These are phyloP conservation scores for Digitonthophagus gazella DNA, from an alignment of 2,888 invertebrate species.

Conservation along the genomic window DNA sequence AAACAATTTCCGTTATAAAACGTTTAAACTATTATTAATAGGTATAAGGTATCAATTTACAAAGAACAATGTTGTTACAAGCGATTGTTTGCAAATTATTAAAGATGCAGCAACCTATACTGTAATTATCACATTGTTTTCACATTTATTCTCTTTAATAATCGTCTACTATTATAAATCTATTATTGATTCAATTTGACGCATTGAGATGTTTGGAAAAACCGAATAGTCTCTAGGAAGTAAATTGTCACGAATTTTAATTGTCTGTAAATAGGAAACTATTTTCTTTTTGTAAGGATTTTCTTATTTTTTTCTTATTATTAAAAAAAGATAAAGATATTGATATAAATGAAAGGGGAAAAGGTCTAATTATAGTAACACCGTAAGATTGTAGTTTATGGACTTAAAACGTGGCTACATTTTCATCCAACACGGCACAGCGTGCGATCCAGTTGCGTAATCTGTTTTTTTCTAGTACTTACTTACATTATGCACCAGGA, in stretches of 20 bases:
- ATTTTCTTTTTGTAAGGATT: too few species aligned
- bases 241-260: background rate
- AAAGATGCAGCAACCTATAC: too few species aligned
- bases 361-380: background rate
- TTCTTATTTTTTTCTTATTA: too few species aligned
- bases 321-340: too few species aligned
- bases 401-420: too few species aligned
- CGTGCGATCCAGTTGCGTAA: background rate
- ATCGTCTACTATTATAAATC: background rate
- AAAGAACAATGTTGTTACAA: too few species aligned
- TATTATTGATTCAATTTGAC: background rate
- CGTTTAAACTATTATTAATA: background rate
- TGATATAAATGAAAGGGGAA: background rate
- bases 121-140: too few species aligned
- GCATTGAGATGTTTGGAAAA: background rate
- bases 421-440: too few species aligned
- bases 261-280: background rate
- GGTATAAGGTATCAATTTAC: too few species aligned
- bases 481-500: background rate
- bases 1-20: too few species aligned
- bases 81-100: conserved; percentile 5
- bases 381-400: background rate
- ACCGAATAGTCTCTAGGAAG: background rate
- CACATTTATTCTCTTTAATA: too few species aligned
- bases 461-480: background rate